A percentile compares a stretch with the other conserved stretches of the same genome.
phyloP scores from a whole-genome alignment of 2,888 invertebrate genomes.

The Acheta domesticus region DNA sequence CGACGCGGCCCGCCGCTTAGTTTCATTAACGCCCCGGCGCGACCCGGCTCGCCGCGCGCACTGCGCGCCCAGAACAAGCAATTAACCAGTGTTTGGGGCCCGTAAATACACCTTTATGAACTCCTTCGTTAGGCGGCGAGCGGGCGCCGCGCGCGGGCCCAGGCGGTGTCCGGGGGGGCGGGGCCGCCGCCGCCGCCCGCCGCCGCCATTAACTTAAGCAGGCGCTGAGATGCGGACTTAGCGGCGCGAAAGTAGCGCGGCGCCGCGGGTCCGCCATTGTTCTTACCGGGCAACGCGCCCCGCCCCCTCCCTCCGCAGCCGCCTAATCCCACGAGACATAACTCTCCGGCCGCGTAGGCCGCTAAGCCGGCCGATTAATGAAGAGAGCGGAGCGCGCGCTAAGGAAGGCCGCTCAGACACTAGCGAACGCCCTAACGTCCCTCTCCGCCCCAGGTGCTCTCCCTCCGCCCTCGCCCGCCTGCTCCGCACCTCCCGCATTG shows the following conservation, averaged over 20 bases:
- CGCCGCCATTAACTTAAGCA: neutral
- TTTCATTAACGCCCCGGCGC: neutral
- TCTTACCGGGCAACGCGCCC: neutral
- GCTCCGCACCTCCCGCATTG: neutral
- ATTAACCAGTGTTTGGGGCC: conserved; percentile 18
- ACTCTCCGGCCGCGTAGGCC: neutral
- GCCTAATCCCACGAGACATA: neutral
- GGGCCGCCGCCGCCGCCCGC: neutral
- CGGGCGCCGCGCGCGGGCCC: neutral
- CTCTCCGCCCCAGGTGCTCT: neutral
- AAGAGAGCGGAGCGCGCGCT: neutral
- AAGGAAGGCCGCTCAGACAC: neutral
- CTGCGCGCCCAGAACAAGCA: neutral
- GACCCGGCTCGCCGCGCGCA: neutral
- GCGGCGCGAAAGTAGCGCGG: neutral
- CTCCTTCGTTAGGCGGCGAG: neutral
- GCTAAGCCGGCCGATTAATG: neutral
- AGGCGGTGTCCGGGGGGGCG: neutral
- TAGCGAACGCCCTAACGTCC: neutral
- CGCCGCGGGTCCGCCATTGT: neutral
- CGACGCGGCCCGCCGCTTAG: neutral
- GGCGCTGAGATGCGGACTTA: conserved; percentile 3
- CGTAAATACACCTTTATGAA: conserved; percentile 11
- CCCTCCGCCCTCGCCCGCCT: neutral
- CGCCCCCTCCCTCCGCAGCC: neutral